A percentile compares a stretch with the other conserved stretches of the same genome.
Conservation (phyloP, 2,113 vertebrate genomes). For the Sigmodon hispidus region DNA sequence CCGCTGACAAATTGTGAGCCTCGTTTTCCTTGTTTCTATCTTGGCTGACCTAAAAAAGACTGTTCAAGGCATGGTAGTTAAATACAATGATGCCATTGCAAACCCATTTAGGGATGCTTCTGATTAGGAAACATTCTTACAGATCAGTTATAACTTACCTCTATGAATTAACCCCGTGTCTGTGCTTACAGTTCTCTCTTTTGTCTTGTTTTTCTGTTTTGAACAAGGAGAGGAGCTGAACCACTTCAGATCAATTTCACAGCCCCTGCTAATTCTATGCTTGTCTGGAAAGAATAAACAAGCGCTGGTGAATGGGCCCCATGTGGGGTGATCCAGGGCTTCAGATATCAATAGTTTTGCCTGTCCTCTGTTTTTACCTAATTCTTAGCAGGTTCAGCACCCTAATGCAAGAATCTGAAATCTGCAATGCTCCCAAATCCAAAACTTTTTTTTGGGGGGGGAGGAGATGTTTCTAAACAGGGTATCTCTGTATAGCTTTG, state of each 20-base stretch:
- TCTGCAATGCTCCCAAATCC: not conserved
- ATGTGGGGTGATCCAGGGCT: not conserved
- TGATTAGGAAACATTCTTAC: not conserved
- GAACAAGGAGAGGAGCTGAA: not conserved
- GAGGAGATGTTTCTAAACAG: too few relatives aligned
- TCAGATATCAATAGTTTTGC: not conserved
- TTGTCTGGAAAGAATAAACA: not conserved
- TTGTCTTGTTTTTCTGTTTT: not conserved
- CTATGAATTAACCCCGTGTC: not conserved
- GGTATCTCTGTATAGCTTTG: too few relatives aligned
- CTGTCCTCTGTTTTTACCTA: not conserved
- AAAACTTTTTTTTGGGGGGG: not conserved
- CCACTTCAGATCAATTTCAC: not conserved
- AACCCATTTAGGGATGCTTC: not conserved
- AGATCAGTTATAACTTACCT: not conserved
- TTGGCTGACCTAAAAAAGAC: not conserved
- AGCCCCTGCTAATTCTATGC: not conserved
- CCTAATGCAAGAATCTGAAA: not conserved
- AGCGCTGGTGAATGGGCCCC: not conserved
- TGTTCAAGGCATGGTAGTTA: not conserved
- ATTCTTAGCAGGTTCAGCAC: not conserved
- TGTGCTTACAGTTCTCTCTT: not conserved
- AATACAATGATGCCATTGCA: not conserved
- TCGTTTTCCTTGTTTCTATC: not conserved
- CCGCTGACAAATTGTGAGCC: not conserved